phyloP scores from a whole-genome alignment of 2,113 vertebrate genomes.

The Scolopax mira region DNA sequence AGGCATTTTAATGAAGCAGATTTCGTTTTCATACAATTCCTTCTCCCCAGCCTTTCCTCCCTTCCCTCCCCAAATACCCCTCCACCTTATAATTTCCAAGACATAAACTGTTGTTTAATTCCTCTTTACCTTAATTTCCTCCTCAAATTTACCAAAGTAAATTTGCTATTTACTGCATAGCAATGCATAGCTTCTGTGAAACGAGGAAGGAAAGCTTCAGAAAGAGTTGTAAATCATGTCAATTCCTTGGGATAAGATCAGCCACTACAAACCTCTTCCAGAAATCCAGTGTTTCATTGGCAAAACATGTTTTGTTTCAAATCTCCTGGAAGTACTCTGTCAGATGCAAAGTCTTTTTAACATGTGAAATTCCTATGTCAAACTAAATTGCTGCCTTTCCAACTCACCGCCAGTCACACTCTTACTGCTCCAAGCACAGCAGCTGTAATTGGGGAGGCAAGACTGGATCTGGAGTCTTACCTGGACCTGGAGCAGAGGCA shows the following conservation, averaged over 20 bases:
- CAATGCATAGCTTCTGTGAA: background rate
- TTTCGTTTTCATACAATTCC: background rate
- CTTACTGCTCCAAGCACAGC: background rate
- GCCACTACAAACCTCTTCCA: background rate
- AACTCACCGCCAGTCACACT: accelerated
- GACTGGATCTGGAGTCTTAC: background rate
- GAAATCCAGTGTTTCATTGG: background rate
- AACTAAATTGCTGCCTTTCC: background rate
- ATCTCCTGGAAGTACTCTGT: background rate
- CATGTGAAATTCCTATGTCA: background rate
- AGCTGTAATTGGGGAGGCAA: background rate
- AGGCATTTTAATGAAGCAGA: background rate
- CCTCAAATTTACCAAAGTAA: no score
- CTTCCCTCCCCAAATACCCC: background rate
- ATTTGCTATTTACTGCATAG: no score
- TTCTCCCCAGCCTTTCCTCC: accelerated
- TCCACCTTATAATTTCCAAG: background rate
- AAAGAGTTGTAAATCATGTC: background rate
- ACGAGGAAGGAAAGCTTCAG: background rate
- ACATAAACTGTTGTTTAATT: background rate
- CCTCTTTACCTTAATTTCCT: background rate
- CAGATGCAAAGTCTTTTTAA: background rate
- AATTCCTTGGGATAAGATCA: background rate
- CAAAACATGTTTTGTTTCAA: background rate
- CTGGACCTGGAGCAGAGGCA: background rate